These are phyloP conservation scores for Penaeus chinensis DNA, from an alignment of 1,140 invertebrate species.

Conservation along the genomic window DNA sequence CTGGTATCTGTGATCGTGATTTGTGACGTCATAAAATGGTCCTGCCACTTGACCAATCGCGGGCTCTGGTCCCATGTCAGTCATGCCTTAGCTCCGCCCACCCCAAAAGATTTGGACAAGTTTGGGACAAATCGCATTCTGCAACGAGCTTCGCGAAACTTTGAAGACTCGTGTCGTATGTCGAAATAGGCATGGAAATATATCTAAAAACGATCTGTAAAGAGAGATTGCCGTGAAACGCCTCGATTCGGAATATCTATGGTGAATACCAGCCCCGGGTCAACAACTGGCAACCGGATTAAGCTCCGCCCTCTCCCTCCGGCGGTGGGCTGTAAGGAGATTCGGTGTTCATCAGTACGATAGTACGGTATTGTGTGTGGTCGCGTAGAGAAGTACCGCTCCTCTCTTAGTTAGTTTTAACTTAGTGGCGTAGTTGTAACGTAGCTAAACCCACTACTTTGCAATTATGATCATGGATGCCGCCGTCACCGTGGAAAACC, in stretches of 20 bases:
- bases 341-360: slow-evolving; percentile 55
- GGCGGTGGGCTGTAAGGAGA: slow-evolving; percentile 62
- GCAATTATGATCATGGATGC: slow-evolving; percentile 64
- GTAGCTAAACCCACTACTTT: slow-evolving; percentile 62
- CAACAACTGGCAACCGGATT: slow-evolving; percentile 42
- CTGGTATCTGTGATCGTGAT: slow-evolving; percentile 61
- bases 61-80: slow-evolving; percentile 46
- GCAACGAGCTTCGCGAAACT: background rate
- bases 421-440: slow-evolving; percentile 64
- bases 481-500: slow-evolving; percentile 62
- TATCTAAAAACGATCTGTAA: too few species aligned
- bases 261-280: slow-evolving; percentile 11
- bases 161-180: too few species aligned
- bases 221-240: too few species aligned
- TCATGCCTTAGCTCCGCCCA: slow-evolving; percentile 53
- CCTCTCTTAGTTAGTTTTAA: slow-evolving; percentile 64
- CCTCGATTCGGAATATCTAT: background rate
- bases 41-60: slow-evolving; percentile 60
- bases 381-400: slow-evolving; percentile 63
- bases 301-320: slow-evolving; percentile 56
- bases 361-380: slow-evolving; percentile 64
- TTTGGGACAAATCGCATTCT: slow-evolving; percentile 29
- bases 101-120: slow-evolving; percentile 56
- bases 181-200: too few species aligned
- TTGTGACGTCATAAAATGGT: slow-evolving; percentile 61